These are phyloP conservation scores for Ahaetulla prasina DNA, from an alignment of 2,113 vertebrate genomes.

Conservation along the genomic window DNA sequence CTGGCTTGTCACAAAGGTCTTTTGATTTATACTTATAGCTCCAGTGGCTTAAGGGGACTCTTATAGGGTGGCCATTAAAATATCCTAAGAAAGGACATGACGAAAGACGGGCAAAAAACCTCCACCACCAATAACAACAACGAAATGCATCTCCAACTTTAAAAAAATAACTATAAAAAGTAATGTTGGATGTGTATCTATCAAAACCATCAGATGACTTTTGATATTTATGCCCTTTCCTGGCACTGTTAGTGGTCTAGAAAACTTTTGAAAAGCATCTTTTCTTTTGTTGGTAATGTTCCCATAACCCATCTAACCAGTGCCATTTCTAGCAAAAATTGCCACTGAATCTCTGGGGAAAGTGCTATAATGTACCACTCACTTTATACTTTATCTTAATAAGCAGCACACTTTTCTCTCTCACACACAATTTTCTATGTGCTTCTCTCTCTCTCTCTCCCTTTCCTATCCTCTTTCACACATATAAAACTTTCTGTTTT, in stretches of 20 bases:
- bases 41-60: not conserved
- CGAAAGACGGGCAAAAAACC: not conserved
- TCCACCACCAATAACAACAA: not conserved
- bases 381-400: not conserved
- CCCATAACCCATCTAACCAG: not conserved
- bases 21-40: slow-evolving; percentile 7
- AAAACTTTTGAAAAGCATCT: not conserved
- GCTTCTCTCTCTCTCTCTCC: not conserved
- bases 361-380: not conserved
- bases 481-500: not conserved
- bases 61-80: not conserved
- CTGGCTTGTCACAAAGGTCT: not conserved
- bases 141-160: not conserved
- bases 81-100: not conserved
- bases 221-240: not conserved
- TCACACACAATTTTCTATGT: not conserved
- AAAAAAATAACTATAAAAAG: not conserved
- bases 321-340: not conserved
- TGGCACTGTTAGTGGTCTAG: not conserved
- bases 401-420: not conserved
- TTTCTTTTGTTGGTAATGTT: not conserved
- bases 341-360: not conserved
- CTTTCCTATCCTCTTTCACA: not conserved
- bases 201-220: not conserved
- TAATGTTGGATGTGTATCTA: not conserved